Conservation (phyloP, 2,113 vertebrate genomes). For the Corapipo altera region DNA sequence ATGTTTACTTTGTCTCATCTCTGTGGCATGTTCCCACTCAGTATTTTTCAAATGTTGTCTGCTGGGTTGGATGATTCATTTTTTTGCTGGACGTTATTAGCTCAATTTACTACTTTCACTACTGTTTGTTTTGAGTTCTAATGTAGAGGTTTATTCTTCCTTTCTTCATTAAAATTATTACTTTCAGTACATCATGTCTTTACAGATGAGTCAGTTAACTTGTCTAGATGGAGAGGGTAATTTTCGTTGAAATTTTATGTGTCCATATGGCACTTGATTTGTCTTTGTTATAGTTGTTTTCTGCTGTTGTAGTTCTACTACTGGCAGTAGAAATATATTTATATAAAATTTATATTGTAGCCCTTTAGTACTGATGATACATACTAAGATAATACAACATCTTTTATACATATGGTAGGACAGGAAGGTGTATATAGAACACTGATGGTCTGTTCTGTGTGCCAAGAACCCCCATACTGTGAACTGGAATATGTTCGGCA, state of each 20-base stretch:
- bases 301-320: neutral
- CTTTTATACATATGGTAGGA: neutral
- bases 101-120: neutral
- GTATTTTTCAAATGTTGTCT: slow-evolving; percentile 11
- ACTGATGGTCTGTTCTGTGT: neutral
- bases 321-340: neutral
- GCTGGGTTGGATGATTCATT: neutral
- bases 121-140: slow-evolving; percentile 7
- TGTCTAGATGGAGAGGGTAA: neutral
- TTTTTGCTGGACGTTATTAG: slow-evolving; percentile 29
- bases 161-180: slow-evolving; percentile 25
- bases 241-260: neutral
- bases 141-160: slow-evolving; percentile 14
- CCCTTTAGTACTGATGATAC: neutral
- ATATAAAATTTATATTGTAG: neutral
- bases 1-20: slow-evolving; percentile 20
- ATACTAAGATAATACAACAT: neutral
- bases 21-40: neutral
- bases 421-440: neutral
- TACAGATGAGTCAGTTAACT: neutral
- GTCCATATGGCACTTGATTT: neutral
- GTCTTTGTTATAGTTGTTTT: neutral
- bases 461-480: neutral
- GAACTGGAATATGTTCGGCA: neutral
- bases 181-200: neutral